Percentiles rank a stretch among this genome's conserved stretches.
Conservation (phyloP, 2,888 invertebrate species). For the Callyntrura sp. region DNA sequence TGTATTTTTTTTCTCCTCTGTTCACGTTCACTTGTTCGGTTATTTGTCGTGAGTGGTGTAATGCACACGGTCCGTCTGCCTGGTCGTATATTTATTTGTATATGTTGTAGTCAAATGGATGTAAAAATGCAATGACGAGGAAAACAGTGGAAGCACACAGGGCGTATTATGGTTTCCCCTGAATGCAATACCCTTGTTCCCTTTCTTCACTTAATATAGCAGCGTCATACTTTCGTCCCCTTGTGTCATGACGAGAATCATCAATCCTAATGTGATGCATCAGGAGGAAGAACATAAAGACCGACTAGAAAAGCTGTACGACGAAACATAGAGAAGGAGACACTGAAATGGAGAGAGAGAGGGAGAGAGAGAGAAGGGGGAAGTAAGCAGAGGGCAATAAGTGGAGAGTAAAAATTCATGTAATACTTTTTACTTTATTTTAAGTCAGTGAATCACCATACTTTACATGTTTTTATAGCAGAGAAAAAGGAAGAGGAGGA, state of each 20-base stretch:
- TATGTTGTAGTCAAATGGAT: conserved; percentile 52
- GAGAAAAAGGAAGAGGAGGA: conserved; percentile 27
- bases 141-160: conserved; percentile 25
- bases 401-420: conserved; percentile 79
- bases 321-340: conserved; percentile 18
- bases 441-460: conserved; percentile 76
- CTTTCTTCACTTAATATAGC: conserved; percentile 66
- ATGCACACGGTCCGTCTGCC: conserved; percentile 28
- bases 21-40: conserved; percentile 17
- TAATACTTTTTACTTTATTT: conserved; percentile 75
- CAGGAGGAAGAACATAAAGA: conserved; percentile 73
- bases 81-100: conserved; percentile 11
- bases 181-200: conserved; percentile 69
- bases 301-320: conserved; percentile 36
- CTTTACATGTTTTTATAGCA: conserved; percentile 67
- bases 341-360: conserved; percentile 14
- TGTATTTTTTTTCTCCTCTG: not conserved
- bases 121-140: conserved; percentile 55
- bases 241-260: conserved; percentile 77
- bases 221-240: conserved; percentile 69
- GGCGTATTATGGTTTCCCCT: conserved; percentile 48
- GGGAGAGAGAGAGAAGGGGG: conserved; percentile 13
- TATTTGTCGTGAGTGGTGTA: conserved; percentile 1
- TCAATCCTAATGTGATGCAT: conserved; percentile 80
- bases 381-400: conserved; percentile 67